Evolutionary conservation across 2,888 invertebrate genomes (phyloP).

Genomic region (Octonoba sinensis): DNA sequence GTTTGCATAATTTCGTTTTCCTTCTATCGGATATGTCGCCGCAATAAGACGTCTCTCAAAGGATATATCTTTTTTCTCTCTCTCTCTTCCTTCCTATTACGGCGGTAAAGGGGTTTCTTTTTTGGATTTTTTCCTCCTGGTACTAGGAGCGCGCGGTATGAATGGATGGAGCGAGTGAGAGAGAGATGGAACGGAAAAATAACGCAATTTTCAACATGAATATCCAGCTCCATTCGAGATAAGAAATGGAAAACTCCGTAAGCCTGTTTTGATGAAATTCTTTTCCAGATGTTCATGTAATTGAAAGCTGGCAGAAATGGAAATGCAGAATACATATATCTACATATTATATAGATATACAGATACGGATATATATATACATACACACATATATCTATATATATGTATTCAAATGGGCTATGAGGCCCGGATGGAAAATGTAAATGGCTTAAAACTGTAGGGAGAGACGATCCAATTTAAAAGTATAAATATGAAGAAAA

Average conservation of each 20-base stretch:
- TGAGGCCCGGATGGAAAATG: slow-evolving; percentile 17
- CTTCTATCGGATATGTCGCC: slow-evolving; percentile 26
- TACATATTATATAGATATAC: slow-evolving; percentile 28
- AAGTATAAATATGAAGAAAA: slow-evolving; percentile 60
- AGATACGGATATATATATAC: slow-evolving; percentile 29
- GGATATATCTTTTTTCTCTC: slow-evolving; percentile 19
- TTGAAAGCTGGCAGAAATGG: slow-evolving; percentile 59
- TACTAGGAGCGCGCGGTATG: no score
- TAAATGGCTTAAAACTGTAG: slow-evolving; percentile 19
- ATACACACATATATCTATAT: slow-evolving; percentile 17
- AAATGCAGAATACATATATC: slow-evolving; percentile 52
- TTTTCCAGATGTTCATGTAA: slow-evolving; percentile 65
- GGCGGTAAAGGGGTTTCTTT: slow-evolving; percentile 29
- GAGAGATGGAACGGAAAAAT: slow-evolving; percentile 33
- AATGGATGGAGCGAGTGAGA: slow-evolving; percentile 15
- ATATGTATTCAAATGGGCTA: slow-evolving; percentile 42
- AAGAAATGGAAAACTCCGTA: slow-evolving; percentile 64
- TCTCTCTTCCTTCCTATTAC: slow-evolving; percentile 28
- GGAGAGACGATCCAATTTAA: slow-evolving; percentile 34
- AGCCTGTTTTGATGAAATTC: slow-evolving; percentile 65
- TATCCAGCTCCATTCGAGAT: slow-evolving; percentile 53
- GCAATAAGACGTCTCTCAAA: slow-evolving; percentile 25
- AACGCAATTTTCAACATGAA: slow-evolving; percentile 64
- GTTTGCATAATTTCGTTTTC: slow-evolving; percentile 61
- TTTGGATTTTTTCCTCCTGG: background rate